Evolutionary conservation across 2,113 vertebrate genomes (phyloP).

Genomic region (Microcebus lehilahytsara): DNA sequence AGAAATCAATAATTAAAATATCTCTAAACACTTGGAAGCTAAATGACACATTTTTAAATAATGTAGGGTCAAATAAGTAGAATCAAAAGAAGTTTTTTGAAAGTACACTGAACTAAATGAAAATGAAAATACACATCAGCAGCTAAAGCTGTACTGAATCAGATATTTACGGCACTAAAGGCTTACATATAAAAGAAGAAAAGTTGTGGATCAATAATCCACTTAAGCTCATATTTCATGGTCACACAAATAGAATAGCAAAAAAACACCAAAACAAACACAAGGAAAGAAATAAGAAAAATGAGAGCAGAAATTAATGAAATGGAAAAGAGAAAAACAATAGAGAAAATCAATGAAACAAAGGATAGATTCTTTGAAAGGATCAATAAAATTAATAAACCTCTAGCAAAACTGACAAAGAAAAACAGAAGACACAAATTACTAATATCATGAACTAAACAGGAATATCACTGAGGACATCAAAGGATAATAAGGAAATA

Average conservation of each 20-base stretch:
- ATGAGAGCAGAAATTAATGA: neutral
- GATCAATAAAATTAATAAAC: neutral
- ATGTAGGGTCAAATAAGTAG: neutral
- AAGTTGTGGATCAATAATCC: neutral
- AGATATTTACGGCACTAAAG: neutral
- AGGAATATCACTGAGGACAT: neutral
- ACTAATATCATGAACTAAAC: neutral
- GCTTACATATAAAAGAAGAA: neutral
- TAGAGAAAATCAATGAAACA: neutral
- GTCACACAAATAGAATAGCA: neutral
- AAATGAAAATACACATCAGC: neutral
- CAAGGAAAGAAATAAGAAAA: neutral
- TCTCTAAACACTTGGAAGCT: neutral
- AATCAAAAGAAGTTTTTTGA: neutral
- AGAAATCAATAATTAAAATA: neutral
- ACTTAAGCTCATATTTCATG: neutral
- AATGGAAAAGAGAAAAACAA: neutral
- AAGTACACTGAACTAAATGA: neutral
- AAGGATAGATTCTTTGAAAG: neutral
- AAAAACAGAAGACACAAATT: neutral
- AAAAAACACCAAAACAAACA: neutral
- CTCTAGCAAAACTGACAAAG: neutral
- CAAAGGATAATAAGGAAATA: neutral
- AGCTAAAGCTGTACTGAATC: neutral
- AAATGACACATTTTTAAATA: neutral